phyloP scores from a whole-genome alignment of 2,888 invertebrate species.

The Imbricaverruca yamaguchii region DNA sequence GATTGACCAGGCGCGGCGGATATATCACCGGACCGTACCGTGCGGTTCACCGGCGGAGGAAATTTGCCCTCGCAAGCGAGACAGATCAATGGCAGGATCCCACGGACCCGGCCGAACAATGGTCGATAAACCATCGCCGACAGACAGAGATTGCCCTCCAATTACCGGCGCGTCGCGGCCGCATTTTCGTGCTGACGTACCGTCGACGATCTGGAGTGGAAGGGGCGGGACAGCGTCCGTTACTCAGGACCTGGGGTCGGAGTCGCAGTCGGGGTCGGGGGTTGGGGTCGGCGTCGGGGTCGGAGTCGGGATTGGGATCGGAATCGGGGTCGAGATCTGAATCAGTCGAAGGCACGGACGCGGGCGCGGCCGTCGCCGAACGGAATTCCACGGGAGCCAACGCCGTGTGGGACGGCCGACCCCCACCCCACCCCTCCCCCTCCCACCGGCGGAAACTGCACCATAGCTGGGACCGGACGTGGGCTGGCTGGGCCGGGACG shows the following conservation, averaged over 20 bases:
- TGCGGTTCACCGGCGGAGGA: neutral
- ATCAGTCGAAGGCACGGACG: neutral
- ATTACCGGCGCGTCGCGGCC: neutral
- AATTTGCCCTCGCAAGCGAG: neutral
- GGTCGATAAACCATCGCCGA: neutral
- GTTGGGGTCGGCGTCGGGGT: too few relatives aligned
- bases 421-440: too few relatives aligned
- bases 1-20: neutral
- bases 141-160: neutral
- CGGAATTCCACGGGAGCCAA: too few relatives aligned
- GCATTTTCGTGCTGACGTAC: too few relatives aligned
- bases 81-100: neutral
- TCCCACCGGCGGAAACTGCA: too few relatives aligned
- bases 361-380: neutral
- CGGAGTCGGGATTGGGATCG: neutral
- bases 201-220: too few relatives aligned
- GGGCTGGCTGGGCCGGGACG: too few relatives aligned
- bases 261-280: too few relatives aligned
- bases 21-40: neutral
- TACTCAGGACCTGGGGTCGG: too few relatives aligned
- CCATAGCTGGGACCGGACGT: too few relatives aligned
- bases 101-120: neutral
- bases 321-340: neutral
- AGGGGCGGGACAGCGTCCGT: too few relatives aligned
- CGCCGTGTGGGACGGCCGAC: too few relatives aligned